phyloP scores from a whole-genome alignment of 1,140 invertebrate species.

The Ceratina japonica region DNA sequence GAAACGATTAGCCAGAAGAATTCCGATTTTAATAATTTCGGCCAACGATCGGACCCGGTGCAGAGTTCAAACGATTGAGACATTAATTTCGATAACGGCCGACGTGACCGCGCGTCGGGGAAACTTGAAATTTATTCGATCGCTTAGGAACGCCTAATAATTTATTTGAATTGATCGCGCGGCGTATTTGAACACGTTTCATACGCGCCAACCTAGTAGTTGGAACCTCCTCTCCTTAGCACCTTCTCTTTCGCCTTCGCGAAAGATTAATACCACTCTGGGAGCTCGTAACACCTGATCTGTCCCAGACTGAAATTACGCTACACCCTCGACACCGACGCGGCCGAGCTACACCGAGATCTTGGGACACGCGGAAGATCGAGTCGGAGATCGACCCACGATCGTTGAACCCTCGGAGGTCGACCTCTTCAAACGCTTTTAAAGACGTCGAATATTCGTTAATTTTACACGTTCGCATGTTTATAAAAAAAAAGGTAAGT shows the following conservation, averaged over 20 bases:
- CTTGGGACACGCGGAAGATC: slow-evolving; percentile 59
- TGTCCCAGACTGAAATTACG: slow-evolving; percentile 64
- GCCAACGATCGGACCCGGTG: no score
- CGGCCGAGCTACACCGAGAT: not conserved
- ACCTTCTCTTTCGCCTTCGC: slow-evolving; percentile 30
- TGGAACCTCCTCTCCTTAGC: slow-evolving; percentile 49
- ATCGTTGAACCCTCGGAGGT: slow-evolving; percentile 56
- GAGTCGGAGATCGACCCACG: slow-evolving; percentile 47
- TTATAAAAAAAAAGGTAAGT: no score
- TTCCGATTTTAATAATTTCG: no score
- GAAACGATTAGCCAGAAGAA: not conserved
- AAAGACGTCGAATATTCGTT: no score
- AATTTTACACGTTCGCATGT: no score
- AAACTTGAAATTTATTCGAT: not conserved
- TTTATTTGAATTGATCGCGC: no score
- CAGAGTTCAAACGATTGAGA: no score
- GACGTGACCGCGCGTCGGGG: not conserved
- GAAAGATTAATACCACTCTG: slow-evolving; percentile 64
- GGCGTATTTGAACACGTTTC: no score
- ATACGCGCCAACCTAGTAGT: slow-evolving; percentile 62
- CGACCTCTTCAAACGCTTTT: slow-evolving; percentile 4
- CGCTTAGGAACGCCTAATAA: no score
- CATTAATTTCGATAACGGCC: not conserved
- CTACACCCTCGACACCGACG: slow-evolving; percentile 37
- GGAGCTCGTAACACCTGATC: slow-evolving; percentile 66